Conservation (phyloP, 2,113 vertebrate species). For the Gambusia affinis region DNA sequence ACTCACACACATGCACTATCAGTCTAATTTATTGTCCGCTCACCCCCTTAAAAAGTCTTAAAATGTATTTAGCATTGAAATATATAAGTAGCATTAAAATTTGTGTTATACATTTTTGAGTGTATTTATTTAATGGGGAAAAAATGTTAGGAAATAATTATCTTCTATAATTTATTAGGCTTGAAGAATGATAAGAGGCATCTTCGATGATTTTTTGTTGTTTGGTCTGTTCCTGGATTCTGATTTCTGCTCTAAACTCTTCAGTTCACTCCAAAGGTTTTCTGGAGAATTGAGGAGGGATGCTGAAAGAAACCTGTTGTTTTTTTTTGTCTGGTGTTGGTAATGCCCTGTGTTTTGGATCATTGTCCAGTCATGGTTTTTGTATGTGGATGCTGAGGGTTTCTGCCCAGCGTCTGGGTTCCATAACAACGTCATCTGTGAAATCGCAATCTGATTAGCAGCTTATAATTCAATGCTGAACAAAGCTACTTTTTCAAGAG, state of each 20-base stretch:
- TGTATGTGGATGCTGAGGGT: too few relatives aligned
- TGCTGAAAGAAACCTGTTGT: background rate
- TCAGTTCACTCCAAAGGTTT: background rate
- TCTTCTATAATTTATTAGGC: background rate
- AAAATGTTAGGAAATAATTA: background rate
- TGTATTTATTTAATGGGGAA: background rate
- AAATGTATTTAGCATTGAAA: background rate
- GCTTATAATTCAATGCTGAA: too few relatives aligned
- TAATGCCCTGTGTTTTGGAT: background rate
- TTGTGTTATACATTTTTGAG: background rate
- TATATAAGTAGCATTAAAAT: background rate
- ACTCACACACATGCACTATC: conserved; percentile 1
- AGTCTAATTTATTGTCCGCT: background rate
- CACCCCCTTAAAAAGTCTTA: too few relatives aligned
- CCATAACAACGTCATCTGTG: conserved; percentile 3
- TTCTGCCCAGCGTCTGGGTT: too few relatives aligned
- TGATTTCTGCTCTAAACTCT: background rate
- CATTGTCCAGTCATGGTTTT: background rate
- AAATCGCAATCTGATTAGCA: too few relatives aligned
- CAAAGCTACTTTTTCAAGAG: too few relatives aligned
- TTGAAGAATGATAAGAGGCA: background rate
- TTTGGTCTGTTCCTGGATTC: background rate
- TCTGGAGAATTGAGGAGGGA: background rate
- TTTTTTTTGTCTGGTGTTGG: background rate
- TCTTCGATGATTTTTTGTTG: background rate